Base-by-base conservation (phyloP, 2,113 vertebrate species). In the Patagioenas fasciata region DNA sequence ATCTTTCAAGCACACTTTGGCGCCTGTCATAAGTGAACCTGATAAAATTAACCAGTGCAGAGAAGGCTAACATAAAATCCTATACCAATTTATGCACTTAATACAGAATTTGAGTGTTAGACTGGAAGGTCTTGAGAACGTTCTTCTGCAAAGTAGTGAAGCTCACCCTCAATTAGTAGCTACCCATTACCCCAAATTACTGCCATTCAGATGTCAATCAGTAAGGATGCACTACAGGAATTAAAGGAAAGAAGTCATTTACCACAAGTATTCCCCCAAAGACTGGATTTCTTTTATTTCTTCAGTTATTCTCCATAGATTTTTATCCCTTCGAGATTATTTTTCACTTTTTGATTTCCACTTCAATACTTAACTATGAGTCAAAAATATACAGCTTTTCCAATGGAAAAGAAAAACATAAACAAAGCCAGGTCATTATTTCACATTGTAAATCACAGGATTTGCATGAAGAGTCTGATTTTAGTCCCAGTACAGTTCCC, bases 111-210 rank as follows among this genome's bases (percentile, higher is more conserved):
- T 85, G 72, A 94, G 62, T 93, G 88, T 91, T 93, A 80, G 24
- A 79, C 80, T 90, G 87, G 91, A 97, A 96, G 89, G 91, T 90
- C 94, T 96, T 94, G 94, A 95, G 94, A 93, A 96, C 88, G 79
- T 96, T 97, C 93, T 93, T 95, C 94, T 91, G 91, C 85, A 78
- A 95, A 91, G 93, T 79, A 88, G 87, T 80, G 91, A 97, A 94
- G 95, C 93, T 97, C 93, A 95, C 94, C 95, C 94, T 96, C 96
- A 96, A 95, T 97, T 95, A 96, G 94, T 78, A 96, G 95, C 95
- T 96, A 91, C 93, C 96, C 94, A 95, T 97, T 97, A 95, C 96
- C 88, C 89, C 95, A 95, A 96, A 94, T 96, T 92, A 96, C 95
- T 95, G 86, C 93, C 84, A 91, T 93, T 95, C 90, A 95, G 61